phyloP scores from a whole-genome alignment of 1,140 invertebrate genomes.

The Drosophila chauvacae region DNA sequence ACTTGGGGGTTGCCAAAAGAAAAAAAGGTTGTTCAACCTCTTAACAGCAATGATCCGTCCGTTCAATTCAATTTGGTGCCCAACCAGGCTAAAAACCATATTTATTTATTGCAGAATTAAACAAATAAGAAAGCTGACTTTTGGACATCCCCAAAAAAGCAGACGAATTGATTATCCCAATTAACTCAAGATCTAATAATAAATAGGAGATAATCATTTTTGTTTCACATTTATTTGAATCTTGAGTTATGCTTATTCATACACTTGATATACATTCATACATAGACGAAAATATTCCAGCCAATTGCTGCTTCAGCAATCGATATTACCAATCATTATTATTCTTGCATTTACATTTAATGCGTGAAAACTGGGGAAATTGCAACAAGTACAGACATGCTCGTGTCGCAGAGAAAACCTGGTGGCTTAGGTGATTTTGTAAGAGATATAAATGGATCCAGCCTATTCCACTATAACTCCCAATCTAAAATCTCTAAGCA shows the following conservation, averaged over 20 bases:
- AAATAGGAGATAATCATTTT: background rate
- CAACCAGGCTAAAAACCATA: no score
- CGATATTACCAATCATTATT: background rate
- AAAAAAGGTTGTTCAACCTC: no score
- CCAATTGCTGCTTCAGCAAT: background rate
- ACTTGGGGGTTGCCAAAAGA: no score
- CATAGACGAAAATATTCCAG: slow-evolving; percentile 1
- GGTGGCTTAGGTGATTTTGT: background rate
- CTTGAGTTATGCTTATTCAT: background rate
- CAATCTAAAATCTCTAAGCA: background rate
- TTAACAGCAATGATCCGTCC: no score
- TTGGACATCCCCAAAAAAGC: no score
- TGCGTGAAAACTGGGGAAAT: no score
- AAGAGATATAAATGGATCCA: slow-evolving; percentile 3
- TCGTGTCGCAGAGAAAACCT: background rate
- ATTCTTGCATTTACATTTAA: background rate
- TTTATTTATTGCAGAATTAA: no score
- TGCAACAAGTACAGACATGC: background rate
- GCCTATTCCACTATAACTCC: background rate
- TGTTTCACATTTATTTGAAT: slow-evolving; percentile 6
- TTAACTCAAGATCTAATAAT: no score
- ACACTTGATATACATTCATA: slow-evolving; percentile 5
- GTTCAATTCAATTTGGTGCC: no score
- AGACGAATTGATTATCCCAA: no score
- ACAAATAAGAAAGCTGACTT: no score